Percentiles rank a stretch among this genome's conserved stretches.
Conservation (phyloP, 2,113 vertebrate genomes). For the rabbit (Oryctolagus cuniculus) region DNA sequence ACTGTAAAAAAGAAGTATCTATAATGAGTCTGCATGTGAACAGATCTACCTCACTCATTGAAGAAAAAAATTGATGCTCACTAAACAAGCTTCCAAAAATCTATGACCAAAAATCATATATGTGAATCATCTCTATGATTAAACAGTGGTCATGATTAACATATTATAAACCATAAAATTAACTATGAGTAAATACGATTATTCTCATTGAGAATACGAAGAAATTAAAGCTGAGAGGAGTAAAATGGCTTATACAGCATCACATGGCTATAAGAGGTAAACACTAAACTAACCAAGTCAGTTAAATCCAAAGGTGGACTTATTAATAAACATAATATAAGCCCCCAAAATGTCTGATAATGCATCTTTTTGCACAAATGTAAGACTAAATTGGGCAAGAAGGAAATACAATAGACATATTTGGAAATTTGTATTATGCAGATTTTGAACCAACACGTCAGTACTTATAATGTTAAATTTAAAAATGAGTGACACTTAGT, state of each 20-base stretch:
- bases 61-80: constrained; percentile 20
- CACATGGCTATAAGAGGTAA: not conserved
- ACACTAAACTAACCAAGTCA: not conserved
- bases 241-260: not conserved
- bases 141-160: not conserved
- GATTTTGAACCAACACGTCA: not conserved
- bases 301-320: not conserved
- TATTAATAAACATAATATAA: not conserved
- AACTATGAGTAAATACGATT: not conserved
- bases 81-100: constrained; percentile 6
- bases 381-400: not conserved
- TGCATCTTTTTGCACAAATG: not conserved
- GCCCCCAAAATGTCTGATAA: not conserved
- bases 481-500: not conserved
- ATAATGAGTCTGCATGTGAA: not conserved
- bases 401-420: not conserved
- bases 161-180: not conserved
- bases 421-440: not conserved
- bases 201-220: constrained; percentile 15
- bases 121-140: not conserved
- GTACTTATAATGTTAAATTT: not conserved
- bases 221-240: not conserved
- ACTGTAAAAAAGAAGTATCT: not conserved
- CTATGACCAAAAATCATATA: not conserved
- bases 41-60: not conserved